phyloP scores from a whole-genome alignment of 2,797 vertebrate species.

The Poecilia gillii region DNA sequence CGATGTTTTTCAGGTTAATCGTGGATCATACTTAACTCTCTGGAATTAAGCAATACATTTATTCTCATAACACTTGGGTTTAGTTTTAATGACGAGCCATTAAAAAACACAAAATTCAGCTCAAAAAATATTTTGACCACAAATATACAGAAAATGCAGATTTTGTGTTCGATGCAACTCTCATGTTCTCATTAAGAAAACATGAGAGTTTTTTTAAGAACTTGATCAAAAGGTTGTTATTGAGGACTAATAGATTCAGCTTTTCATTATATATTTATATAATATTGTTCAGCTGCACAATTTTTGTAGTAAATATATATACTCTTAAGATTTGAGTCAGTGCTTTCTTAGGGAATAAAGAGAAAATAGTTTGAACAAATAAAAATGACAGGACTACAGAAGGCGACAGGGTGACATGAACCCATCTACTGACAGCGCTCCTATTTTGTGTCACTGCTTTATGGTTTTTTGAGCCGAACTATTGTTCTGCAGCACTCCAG shows the following conservation, averaged over 20 bases:
- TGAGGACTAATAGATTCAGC: not conserved
- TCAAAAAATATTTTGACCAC: not conserved
- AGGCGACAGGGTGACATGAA: conserved; percentile 16
- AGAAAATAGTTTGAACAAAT: conserved; percentile 24
- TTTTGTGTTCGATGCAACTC: not conserved
- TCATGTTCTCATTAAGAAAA: not conserved
- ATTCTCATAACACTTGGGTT: not conserved
- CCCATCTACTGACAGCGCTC: conserved; percentile 35
- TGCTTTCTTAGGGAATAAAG: conserved; percentile 20
- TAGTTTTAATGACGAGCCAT: not conserved
- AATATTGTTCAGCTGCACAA: not conserved
- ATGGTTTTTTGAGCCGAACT: conserved; percentile 40
- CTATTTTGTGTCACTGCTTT: conserved; percentile 39
- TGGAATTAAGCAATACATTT: not conserved
- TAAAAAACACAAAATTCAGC: not conserved
- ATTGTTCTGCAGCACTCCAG: conserved; percentile 60
- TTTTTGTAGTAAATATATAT: not conserved
- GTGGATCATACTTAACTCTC: not conserved
- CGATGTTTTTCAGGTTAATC: not conserved
- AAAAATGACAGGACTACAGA: conserved; percentile 13
- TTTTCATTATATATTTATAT: not conserved
- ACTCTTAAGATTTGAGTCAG: not conserved
- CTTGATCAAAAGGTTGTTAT: not conserved
- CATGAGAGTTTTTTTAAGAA: not conserved
- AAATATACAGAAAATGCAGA: not conserved